Base-by-base conservation (phyloP, 2,113 vertebrate species). In the Butorides virescens region DNA sequence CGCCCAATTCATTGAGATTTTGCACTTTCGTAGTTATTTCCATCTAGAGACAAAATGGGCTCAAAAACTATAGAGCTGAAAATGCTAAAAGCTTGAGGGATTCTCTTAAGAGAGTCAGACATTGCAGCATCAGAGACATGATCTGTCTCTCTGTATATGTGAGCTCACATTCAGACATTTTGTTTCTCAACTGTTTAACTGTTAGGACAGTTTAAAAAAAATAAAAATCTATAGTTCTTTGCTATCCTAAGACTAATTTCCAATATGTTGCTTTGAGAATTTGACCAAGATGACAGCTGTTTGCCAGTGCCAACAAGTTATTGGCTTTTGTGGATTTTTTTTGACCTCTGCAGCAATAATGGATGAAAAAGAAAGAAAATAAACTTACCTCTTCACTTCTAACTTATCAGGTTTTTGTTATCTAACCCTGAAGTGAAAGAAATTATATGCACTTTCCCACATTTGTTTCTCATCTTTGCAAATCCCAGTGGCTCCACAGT, bases 401-500 rank as follows among this genome's bases (percentile, higher is more conserved):
- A 96, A 96, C 75, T 97, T 97, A 95, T 74, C 81, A 82, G 95
- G 91, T 47, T 96, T 98, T 96, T 98, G 96, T 96, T 95, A 88
- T 84, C 97, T 98, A 98, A 97, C 96, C 95, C 93, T 55, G 80
- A 95, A 98, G 97, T 97, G 95, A 97, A 98, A 97, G 96, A 96
- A 97, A 98, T 98, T 97, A 90, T 67, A 90, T 77, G 95, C 95
- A 98, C 96, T 98, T 99, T 99, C 98, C 98, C 98, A 98, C 98
- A 98, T 98, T 98, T 98, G 95, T 97, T 98, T 98, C 95, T 96
- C 97, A 97, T 98, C 97, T 97, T 88, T 87, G 77, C 55, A 81
- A 95, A 97, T 98, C 98, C 97, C 98, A 97, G 96, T 98, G 98
- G 97, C 97, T 98, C 96, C 98, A 97, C 93, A 94, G 97, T 98